phyloP scores from a whole-genome alignment of 2,888 invertebrate species.

The Phalera bucephala region DNA sequence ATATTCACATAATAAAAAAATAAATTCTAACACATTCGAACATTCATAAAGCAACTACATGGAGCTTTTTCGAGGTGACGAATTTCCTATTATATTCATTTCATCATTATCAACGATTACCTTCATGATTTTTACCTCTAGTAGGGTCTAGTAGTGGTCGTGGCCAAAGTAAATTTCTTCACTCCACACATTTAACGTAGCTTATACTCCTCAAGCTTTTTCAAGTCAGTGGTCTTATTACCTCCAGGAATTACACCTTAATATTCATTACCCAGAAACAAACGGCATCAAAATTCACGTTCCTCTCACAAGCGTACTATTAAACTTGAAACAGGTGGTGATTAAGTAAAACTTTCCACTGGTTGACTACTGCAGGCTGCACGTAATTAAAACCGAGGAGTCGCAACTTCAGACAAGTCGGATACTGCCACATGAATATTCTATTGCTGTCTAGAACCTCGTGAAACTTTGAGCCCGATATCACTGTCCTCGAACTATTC shows the following conservation, averaged over 20 bases:
- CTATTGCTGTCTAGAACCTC: constrained; percentile 37
- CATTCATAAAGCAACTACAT: too few relatives aligned
- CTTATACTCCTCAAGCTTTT: too few relatives aligned
- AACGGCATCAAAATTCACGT: constrained; percentile 23
- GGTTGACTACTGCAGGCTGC: constrained; percentile 25
- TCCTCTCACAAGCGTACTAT: constrained; percentile 32
- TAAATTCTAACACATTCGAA: too few relatives aligned
- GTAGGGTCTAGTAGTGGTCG: too few relatives aligned
- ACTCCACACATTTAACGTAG: too few relatives aligned
- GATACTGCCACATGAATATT: constrained; percentile 60
- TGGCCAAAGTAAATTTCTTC: too few relatives aligned
- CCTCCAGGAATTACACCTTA: constrained; percentile 4
- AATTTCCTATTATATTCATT: too few relatives aligned
- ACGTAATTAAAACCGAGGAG: constrained; percentile 38
- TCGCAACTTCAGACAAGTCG: constrained; percentile 37
- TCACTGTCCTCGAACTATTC: constrained; percentile 27
- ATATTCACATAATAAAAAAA: too few relatives aligned
- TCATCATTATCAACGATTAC: too few relatives aligned
- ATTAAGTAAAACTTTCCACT: constrained; percentile 50
- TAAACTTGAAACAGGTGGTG: constrained; percentile 45
- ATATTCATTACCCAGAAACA: constrained; percentile 18
- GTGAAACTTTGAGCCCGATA: constrained; percentile 21
- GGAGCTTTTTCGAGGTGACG: too few relatives aligned
- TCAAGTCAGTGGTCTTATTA: too few relatives aligned
- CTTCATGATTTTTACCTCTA: too few relatives aligned